Evolutionary conservation across 2,888 invertebrate genomes (phyloP), one percentile per base, ranked within the genome.

Genomic region (Dryococelus australis): DNA sequence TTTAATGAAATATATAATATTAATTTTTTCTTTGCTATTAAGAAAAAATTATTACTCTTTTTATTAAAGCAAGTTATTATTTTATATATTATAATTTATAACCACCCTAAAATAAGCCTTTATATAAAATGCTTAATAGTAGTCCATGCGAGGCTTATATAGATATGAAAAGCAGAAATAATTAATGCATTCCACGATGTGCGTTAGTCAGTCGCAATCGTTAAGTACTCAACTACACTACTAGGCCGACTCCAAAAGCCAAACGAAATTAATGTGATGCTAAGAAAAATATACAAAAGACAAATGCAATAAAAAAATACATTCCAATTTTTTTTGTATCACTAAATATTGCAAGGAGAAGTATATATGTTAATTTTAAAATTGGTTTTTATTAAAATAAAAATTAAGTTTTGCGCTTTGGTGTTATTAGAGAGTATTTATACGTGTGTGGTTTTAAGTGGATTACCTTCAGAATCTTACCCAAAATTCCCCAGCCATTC

Each of bases 391-490:
- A 26, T 83, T 27, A 83, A 83, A 83, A 24, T 13, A 83, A 83
- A 28, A 83, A 83, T 83, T 83, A 83, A 83, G 83, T 83, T 83
- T 83, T 20, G 20, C 28, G 35, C 79, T 86, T 65, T 83, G 47
- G 43, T 35, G 83, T 28, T 87, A 43, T 87, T 86, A 86, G 84
- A 84, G 47, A 86, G 85, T 85, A 85, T 88, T 88, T 89, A 88
- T 85, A 87, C 86, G 84, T 87, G 86, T 87, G 80, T 87, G 35
- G 35, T 88, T 89, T 89, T 89, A 88, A 85, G 28, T 83, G 83
- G 83, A 79, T 89, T 89, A 89, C 89, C 89, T 89, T 89, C 87
- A 89, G 81, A 81, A 85, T 87, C 87, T 87, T 89, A 88, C 88
- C 88, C 88, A 89, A 89, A 65, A 87, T 87, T 89, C 89, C 89